phyloP scores from a whole-genome alignment of 2,113 vertebrate species.

The Anoplopoma fimbria region DNA sequence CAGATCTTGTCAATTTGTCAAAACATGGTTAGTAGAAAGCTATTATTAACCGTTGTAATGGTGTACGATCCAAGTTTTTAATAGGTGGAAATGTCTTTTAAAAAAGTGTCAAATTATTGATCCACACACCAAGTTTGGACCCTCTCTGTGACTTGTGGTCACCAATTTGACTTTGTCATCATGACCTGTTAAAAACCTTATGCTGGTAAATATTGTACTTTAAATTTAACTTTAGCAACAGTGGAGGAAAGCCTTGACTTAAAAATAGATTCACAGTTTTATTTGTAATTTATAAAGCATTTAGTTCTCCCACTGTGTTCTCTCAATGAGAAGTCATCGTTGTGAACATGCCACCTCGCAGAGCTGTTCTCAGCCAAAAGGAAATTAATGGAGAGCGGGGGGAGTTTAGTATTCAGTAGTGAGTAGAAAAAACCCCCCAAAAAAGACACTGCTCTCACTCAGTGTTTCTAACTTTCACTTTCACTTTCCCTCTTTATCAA shows the following conservation, averaged over 20 bases:
- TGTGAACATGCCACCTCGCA: background rate
- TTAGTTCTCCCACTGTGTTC: constrained; percentile 9
- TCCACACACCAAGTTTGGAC: background rate
- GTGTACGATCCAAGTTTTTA: background rate
- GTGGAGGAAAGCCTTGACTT: background rate
- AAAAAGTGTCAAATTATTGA: background rate
- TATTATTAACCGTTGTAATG: background rate
- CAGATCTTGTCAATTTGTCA: background rate
- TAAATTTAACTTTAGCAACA: background rate
- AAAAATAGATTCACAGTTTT: background rate
- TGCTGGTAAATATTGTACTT: background rate
- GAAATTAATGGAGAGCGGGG: constrained; percentile 11
- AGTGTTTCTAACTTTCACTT: constrained; percentile 1
- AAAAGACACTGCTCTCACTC: background rate
- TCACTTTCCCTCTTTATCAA: constrained; percentile 18
- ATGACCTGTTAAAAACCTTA: background rate
- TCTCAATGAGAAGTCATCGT: background rate
- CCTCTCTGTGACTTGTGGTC: background rate
- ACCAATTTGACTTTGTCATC: background rate
- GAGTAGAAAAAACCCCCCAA: too few relatives aligned
- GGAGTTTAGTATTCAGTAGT: background rate
- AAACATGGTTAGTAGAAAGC: background rate
- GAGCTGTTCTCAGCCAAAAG: constrained; percentile 11
- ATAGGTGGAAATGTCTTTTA: background rate
- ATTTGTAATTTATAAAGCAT: background rate